Evolutionary conservation across 2,888 invertebrate genomes (phyloP).

Genomic region (Hydroisotoma schaefferi): DNA sequence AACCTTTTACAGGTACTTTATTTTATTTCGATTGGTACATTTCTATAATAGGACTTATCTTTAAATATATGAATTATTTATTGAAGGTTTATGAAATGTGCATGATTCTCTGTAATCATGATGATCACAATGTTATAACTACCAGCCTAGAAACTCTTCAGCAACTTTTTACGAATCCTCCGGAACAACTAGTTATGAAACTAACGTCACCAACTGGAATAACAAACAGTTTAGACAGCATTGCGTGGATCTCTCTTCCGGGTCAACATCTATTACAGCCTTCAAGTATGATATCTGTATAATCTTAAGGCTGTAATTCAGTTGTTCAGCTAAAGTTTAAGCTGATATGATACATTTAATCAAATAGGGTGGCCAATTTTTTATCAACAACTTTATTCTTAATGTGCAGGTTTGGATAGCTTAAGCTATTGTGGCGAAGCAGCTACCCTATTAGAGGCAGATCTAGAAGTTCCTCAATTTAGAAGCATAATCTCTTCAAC

Average conservation of each 20-base stretch:
- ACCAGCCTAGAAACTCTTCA: conserved; percentile 74
- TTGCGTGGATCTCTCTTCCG: conserved; percentile 18
- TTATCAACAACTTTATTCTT: not conserved
- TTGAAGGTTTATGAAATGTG: conserved; percentile 73
- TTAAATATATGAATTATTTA: conserved; percentile 1
- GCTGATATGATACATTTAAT: no score
- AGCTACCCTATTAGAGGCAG: conserved; percentile 36
- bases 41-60: conserved; percentile 22
- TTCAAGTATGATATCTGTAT: not conserved
- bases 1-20: conserved; percentile 33
- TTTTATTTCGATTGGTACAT: conserved; percentile 37
- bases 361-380: no score
- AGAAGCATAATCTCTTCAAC: conserved; percentile 35
- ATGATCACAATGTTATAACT: conserved; percentile 84
- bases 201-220: conserved; percentile 58
- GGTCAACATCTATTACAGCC: not conserved
- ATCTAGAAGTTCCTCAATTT: conserved; percentile 41
- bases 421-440: conserved; percentile 39
- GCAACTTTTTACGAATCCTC: conserved; percentile 60
- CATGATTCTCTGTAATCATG: conserved; percentile 56
- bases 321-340: no score
- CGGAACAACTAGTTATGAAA: conserved; percentile 57
- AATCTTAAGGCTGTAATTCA: no score
- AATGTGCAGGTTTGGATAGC: conserved; percentile 25
- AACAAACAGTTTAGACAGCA: conserved; percentile 45